phyloP scores from a whole-genome alignment of 2,113 vertebrate species.

The Helogale parvula region DNA sequence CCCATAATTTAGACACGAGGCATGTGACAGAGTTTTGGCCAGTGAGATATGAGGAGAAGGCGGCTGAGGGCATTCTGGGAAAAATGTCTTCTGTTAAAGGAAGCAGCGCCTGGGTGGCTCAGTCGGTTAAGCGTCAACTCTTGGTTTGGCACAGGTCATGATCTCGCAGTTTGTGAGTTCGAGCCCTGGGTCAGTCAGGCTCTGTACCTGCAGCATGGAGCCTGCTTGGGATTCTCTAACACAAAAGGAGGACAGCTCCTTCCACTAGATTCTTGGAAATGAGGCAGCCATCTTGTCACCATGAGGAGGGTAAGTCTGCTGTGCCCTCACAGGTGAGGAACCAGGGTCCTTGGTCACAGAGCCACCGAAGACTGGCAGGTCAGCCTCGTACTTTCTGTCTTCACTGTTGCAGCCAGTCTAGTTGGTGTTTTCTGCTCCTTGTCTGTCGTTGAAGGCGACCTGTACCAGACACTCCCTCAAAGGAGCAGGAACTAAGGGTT shows the following conservation, averaged over 20 bases:
- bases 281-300: neutral
- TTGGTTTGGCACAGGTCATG: no score
- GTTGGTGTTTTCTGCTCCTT: conserved; percentile 23
- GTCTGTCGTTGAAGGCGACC: neutral
- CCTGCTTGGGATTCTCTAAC: neutral
- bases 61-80: neutral
- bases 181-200: no score
- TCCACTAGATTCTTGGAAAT: neutral
- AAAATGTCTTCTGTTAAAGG: neutral
- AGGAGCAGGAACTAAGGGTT: neutral
- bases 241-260: neutral
- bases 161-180: no score
- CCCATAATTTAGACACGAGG: neutral
- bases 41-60: neutral
- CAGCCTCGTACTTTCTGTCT: neutral
- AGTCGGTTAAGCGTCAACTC: no score
- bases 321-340: neutral
- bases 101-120: no score
- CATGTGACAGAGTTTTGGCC: neutral
- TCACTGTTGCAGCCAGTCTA: neutral
- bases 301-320: neutral
- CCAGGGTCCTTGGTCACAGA: neutral
- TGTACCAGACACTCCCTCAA: neutral
- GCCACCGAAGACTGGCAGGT: neutral
- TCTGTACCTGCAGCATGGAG: no score